Evolutionary conservation across 2,797 vertebrate genomes (phyloP), one percentile per base, ranked within the genome.

Genomic region (Semotilus atromaculatus): DNA sequence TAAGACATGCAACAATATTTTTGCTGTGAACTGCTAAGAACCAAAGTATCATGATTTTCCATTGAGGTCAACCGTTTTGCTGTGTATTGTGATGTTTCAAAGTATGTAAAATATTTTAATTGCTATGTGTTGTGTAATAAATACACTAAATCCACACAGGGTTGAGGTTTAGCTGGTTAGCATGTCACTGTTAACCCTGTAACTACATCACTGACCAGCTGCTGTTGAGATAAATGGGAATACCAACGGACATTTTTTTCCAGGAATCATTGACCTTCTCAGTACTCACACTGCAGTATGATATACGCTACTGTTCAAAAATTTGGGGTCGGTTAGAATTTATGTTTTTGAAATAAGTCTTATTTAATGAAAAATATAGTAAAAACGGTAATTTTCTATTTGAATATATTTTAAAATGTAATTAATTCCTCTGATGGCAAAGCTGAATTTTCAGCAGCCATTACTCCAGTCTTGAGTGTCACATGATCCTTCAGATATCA

Each of bases 121-220:
- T 58, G 48, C 14, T 31, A 18, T 71, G 67, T 64, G 40, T 66
- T 66, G 81, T 74, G 64, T 38, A 83, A 38, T 83, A 83, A 64
- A 74, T 60, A 36, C 31, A 10, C 51, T 19, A 83, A 66, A 19
- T 83, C 23, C 23, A 43, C 53, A 60, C 34, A 11, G 14, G 72
- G 19, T 53, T 1, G 19, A 53, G 29, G 2, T 58, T 18, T 58
- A n/a, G 13, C 51, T 76, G 74, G 53, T 76, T 26, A 38, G 21
- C 34, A 23, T 10, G 7, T 4, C 23, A 23, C 23, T 38, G 34
- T 76, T 58, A 40, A 40, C 34, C 36, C 23, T 77, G 31, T 38
- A 58, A 58, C 51, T 55, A 8, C 53, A 60, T 23, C 14, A 75
- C 1, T 77, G 53, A 40, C 14, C 53, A 40, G 14, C 74, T 40